phyloP scores from a whole-genome alignment of 2,113 vertebrate species.

The Scatophagus argus region DNA sequence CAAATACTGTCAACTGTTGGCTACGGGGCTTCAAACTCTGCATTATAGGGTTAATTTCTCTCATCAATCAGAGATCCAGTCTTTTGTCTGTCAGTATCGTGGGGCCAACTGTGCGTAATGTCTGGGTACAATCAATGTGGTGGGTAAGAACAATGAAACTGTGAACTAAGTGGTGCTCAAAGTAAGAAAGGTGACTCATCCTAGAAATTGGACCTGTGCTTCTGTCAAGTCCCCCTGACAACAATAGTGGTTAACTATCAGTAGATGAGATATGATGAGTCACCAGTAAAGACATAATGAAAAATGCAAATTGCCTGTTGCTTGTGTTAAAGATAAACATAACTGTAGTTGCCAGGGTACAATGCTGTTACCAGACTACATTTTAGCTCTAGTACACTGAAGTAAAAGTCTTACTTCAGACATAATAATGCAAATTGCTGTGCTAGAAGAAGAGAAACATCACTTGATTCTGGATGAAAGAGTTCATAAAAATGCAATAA shows the following conservation, averaged over 20 bases:
- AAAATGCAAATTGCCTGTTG: slow-evolving; percentile 40
- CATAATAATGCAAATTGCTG: not conserved
- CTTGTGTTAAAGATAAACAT: slow-evolving; percentile 21
- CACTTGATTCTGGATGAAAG: not conserved
- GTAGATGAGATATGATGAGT: slow-evolving; percentile 46
- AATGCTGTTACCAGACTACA: not conserved
- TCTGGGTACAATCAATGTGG: slow-evolving; percentile 62
- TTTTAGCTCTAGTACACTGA: slow-evolving; percentile 8
- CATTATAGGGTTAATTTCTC: slow-evolving; percentile 69
- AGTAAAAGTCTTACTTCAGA: slow-evolving; percentile 26
- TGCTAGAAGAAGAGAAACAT: not conserved
- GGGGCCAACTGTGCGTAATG: slow-evolving; percentile 46
- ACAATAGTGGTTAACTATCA: not conserved
- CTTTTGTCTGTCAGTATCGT: slow-evolving; percentile 48
- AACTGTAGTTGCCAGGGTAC: not conserved
- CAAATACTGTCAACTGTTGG: slow-evolving; percentile 51
- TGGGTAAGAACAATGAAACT: slow-evolving; percentile 29
- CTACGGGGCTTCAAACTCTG: slow-evolving; percentile 65
- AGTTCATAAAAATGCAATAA: not conserved
- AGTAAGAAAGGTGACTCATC: slow-evolving; percentile 35
- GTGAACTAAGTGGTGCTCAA: slow-evolving; percentile 35
- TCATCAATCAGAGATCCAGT: slow-evolving; percentile 58
- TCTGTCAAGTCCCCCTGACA: slow-evolving; percentile 22
- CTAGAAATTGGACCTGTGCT: slow-evolving; percentile 22
- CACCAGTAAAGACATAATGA: slow-evolving; percentile 29